phyloP scores from a whole-genome alignment of 2,888 invertebrate genomes.

The Diachrysia chrysitis region DNA sequence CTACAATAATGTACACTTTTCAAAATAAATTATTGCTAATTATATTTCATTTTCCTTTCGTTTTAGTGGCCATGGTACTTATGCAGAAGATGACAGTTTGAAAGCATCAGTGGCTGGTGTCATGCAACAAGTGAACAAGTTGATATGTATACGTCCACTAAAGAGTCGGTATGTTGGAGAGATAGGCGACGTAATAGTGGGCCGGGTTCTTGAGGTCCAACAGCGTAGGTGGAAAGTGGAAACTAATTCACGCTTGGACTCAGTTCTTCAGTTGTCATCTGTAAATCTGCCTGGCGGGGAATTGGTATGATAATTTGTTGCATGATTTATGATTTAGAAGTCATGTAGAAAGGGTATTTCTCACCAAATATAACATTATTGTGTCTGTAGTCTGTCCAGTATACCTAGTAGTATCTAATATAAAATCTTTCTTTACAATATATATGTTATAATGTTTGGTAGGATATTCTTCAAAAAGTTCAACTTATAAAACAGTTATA shows the following conservation, averaged over 20 bases:
- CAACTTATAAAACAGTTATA: too few species aligned
- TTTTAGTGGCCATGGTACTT: slow-evolving; percentile 98
- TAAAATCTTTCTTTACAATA: too few species aligned
- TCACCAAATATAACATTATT: not conserved
- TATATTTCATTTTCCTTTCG: slow-evolving; percentile 16
- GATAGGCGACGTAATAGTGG: slow-evolving; percentile 99
- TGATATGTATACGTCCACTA: slow-evolving; percentile 96
- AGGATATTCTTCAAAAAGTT: too few species aligned
- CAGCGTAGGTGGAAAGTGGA: slow-evolving; percentile 98
- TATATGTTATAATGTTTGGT: too few species aligned
- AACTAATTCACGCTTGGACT: slow-evolving; percentile 96
- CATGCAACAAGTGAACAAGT: slow-evolving; percentile 97
- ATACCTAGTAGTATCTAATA: not conserved
- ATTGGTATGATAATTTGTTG: slow-evolving; percentile 89
- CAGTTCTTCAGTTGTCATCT: slow-evolving; percentile 95
- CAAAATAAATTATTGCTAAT: not conserved
- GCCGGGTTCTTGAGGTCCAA: slow-evolving; percentile 97
- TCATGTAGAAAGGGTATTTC: not conserved
- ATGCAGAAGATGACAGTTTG: slow-evolving; percentile 94
- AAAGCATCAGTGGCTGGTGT: slow-evolving; percentile 98
- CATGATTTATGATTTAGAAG: not conserved
- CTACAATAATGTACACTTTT: not conserved
- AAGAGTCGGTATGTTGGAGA: slow-evolving; percentile 97
- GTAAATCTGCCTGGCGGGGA: slow-evolving; percentile 99
- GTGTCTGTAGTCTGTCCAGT: not conserved